A percentile compares a stretch with the other conserved stretches of the same genome.
Conservation (phyloP, 92 coral and sea anemone genomes). For the Umimayanthus kanabou region DNA sequence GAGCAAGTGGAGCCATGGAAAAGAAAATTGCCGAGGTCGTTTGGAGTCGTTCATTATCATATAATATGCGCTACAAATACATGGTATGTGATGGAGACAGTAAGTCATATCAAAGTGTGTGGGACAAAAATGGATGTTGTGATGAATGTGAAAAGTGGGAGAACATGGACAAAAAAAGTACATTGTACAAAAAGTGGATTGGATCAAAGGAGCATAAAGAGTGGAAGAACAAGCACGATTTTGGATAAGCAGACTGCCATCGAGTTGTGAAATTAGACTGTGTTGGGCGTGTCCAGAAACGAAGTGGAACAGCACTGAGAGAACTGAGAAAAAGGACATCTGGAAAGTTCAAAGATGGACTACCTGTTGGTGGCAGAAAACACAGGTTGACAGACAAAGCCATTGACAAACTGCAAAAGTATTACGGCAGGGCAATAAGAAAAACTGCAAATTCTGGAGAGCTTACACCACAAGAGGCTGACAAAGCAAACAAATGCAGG, state of each 20-base stretch:
- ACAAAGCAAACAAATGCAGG: slow-evolving; percentile 21
- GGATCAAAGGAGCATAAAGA: slow-evolving; percentile 19
- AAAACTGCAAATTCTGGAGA: slow-evolving; percentile 39
- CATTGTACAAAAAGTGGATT: slow-evolving; percentile 47
- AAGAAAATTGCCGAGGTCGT: no score
- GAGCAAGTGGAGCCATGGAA: no score
- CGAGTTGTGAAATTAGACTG: slow-evolving; percentile 57
- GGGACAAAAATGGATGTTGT: no score
- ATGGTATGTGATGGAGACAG: no score
- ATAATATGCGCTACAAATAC: no score
- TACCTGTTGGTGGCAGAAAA: slow-evolving; percentile 43
- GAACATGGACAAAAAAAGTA: slow-evolving; percentile 41
- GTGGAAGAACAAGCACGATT: slow-evolving; percentile 42
- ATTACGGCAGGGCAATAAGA: slow-evolving; percentile 46
- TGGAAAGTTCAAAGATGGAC: slow-evolving; percentile 38
- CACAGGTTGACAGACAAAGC: slow-evolving; percentile 1
- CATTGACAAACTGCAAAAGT: slow-evolving; percentile 39
- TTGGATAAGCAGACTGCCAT: slow-evolving; percentile 40
- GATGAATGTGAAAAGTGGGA: slow-evolving; percentile 50
- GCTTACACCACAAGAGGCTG: slow-evolving; percentile 25
- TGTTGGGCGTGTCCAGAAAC: slow-evolving; percentile 58
- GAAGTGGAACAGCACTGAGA: slow-evolving; percentile 44
- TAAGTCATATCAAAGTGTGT: no score
- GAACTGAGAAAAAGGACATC: slow-evolving; percentile 40
- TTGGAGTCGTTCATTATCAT: no score